These are phyloP conservation scores for Lepidonotus clava DNA, from an alignment of 2,888 invertebrate species.

Conservation along the genomic window DNA sequence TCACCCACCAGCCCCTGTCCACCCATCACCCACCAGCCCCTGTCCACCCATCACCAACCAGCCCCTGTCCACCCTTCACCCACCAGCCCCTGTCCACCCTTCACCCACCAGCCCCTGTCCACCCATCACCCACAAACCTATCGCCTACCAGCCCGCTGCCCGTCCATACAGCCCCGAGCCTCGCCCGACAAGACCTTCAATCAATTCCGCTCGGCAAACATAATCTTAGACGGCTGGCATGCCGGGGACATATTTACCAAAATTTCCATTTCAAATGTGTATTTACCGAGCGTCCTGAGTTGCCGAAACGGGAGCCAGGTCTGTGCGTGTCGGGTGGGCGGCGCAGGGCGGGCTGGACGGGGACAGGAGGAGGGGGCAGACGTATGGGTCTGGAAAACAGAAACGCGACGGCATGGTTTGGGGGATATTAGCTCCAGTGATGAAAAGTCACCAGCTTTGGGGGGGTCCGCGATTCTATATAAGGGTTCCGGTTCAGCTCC, in stretches of 20 bases:
- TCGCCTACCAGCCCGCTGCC: not conserved
- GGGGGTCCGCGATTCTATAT: too few relatives aligned
- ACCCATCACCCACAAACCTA: not conserved
- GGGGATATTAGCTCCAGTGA: too few relatives aligned
- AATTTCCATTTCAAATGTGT: slow-evolving; percentile 58
- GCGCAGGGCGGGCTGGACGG: slow-evolving; percentile 1
- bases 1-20: not conserved
- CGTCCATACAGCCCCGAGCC: not conserved
- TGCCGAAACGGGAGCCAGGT: slow-evolving; percentile 2
- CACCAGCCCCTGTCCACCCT: not conserved
- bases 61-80: not conserved
- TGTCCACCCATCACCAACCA: not conserved
- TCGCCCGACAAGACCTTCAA: slow-evolving; percentile 33
- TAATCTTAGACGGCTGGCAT: slow-evolving; percentile 36
- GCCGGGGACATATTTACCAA: slow-evolving; percentile 56
- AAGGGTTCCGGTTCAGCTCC: too few relatives aligned
- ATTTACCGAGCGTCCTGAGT: slow-evolving; percentile 45
- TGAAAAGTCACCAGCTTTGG: too few relatives aligned
- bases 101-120: not conserved
- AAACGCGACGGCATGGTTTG: too few relatives aligned
- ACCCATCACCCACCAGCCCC: not conserved
- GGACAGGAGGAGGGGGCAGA: not conserved
- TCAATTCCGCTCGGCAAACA: slow-evolving; percentile 51
- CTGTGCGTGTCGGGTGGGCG: too few relatives aligned
- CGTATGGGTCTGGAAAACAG: not conserved